Evolutionary conservation across 2,888 invertebrate species (phyloP).

Genomic region (Acrobasis repandana): DNA sequence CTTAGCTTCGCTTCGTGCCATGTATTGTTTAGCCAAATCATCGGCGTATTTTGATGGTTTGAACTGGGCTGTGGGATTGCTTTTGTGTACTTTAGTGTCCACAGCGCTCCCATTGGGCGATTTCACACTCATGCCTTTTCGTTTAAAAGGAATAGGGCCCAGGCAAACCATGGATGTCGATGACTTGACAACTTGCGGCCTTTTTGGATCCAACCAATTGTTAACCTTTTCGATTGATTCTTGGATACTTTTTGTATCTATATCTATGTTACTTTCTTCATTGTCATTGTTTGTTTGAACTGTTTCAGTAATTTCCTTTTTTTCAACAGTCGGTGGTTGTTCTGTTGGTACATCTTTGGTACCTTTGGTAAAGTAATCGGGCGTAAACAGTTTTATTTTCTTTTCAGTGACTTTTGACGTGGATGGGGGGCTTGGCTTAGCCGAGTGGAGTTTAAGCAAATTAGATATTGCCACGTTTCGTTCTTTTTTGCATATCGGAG

Average conservation of each 20-base stretch:
- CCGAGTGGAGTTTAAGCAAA: constrained; percentile 50
- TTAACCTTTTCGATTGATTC: constrained; percentile 51
- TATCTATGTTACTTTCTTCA: not conserved
- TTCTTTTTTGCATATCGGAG: constrained; percentile 43
- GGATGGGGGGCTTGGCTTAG: constrained; percentile 19
- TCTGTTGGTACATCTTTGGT: constrained; percentile 1
- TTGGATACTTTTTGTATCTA: constrained; percentile 27
- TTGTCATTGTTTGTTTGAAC: not conserved
- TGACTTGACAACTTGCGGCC: not conserved
- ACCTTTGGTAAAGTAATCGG: constrained; percentile 45
- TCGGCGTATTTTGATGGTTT: constrained; percentile 44
- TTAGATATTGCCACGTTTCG: constrained; percentile 61
- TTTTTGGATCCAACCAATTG: constrained; percentile 42
- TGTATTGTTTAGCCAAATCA: constrained; percentile 43
- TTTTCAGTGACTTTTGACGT: constrained; percentile 24
- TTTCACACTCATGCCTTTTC: constrained; percentile 36
- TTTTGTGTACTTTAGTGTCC: constrained; percentile 14
- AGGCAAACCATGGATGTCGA: constrained; percentile 31
- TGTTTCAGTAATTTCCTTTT: not conserved
- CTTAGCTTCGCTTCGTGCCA: constrained; percentile 31
- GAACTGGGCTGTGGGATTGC: constrained; percentile 28
- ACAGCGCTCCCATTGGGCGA: constrained; percentile 22
- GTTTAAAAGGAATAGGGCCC: constrained; percentile 43
- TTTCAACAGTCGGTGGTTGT: constrained; percentile 7
- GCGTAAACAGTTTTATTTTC: constrained; percentile 47